These are phyloP conservation scores for Lagocephalus sceleratus DNA, from an alignment of 2,797 vertebrate genomes.

Conservation along the genomic window DNA sequence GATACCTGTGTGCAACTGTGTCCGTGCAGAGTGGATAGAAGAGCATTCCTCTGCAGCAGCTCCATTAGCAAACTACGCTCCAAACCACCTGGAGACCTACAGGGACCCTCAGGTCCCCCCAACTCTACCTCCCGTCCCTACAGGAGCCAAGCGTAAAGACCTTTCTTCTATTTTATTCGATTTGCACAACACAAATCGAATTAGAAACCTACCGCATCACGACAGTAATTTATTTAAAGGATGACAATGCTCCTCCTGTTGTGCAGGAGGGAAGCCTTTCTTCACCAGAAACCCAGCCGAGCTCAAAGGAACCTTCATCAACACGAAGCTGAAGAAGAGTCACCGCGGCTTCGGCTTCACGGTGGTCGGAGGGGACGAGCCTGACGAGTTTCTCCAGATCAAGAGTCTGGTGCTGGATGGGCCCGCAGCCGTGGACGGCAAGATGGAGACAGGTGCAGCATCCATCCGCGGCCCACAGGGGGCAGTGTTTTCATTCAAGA, in stretches of 20 bases:
- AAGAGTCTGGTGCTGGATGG: constrained; percentile 97
- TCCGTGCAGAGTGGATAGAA: constrained; percentile 91
- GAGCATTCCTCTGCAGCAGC: constrained; percentile 88
- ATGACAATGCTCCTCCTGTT: neutral
- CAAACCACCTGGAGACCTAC: constrained; percentile 89
- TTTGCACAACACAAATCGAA: neutral
- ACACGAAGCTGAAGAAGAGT: constrained; percentile 96
- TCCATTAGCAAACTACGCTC: constrained; percentile 84
- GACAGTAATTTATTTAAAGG: too few species aligned
- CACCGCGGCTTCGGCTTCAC: constrained; percentile 97
- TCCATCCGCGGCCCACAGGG: constrained; percentile 31
- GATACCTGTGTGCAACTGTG: constrained; percentile 18
- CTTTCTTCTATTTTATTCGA: neutral
- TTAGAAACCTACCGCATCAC: too few species aligned
- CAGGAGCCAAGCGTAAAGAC: constrained; percentile 72
- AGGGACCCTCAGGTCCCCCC: constrained; percentile 82
- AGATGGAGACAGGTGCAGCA: constrained; percentile 96
- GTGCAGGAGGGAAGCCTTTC: constrained; percentile 90
- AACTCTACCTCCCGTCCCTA: constrained; percentile 66
- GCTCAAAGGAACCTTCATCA: constrained; percentile 96
- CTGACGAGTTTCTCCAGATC: constrained; percentile 97
- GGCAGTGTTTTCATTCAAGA: constrained; percentile 53
- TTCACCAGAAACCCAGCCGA: constrained; percentile 97
- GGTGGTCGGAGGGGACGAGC: constrained; percentile 94
- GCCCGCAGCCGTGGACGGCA: constrained; percentile 92